Percentiles rank a stretch among this genome's conserved stretches.
Evolutionary conservation across 2,888 invertebrate species (phyloP).

Genomic region (Tiphia femorata): DNA sequence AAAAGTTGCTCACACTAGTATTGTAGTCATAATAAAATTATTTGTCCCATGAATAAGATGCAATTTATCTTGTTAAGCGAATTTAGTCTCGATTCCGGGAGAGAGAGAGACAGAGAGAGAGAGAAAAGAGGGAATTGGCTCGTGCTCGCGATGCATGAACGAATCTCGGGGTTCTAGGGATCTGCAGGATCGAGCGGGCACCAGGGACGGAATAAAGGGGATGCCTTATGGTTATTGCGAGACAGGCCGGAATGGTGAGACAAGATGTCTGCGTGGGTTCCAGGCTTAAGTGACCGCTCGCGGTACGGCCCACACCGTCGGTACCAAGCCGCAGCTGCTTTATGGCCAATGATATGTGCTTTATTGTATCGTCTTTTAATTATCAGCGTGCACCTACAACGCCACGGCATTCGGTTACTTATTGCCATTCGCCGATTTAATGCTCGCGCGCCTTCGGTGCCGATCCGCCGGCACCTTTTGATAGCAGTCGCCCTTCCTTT

Average conservation of each 20-base stretch:
- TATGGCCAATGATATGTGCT: conserved; percentile 68
- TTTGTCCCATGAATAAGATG: too few relatives aligned
- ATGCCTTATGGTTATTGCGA: conserved; percentile 64
- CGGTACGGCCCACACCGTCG: conserved; percentile 53
- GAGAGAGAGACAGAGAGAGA: not conserved
- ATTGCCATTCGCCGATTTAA: conserved; percentile 61
- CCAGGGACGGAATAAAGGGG: conserved; percentile 53
- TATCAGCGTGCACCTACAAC: conserved; percentile 69
- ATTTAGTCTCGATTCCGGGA: too few relatives aligned
- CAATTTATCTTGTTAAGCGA: too few relatives aligned
- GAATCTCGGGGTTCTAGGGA: too few relatives aligned
- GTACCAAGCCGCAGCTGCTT: conserved; percentile 54
- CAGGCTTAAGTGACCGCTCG: conserved; percentile 51
- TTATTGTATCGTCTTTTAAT: conserved; percentile 70
- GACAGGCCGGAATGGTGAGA: conserved; percentile 53
- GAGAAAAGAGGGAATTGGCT: too few relatives aligned
- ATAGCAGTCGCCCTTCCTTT: conserved; percentile 27
- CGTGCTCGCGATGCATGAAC: too few relatives aligned
- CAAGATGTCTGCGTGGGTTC: conserved; percentile 65
- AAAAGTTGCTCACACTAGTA: too few relatives aligned
- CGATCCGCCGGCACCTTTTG: conserved; percentile 56
- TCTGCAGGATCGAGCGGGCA: too few relatives aligned
- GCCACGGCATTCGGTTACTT: conserved; percentile 67
- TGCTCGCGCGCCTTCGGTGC: conserved; percentile 53
- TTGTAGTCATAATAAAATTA: too few relatives aligned